These are phyloP conservation scores for Lepeophtheirus nordmannii DNA, from an alignment of 2,888 invertebrate genomes.

Conservation along the genomic window DNA sequence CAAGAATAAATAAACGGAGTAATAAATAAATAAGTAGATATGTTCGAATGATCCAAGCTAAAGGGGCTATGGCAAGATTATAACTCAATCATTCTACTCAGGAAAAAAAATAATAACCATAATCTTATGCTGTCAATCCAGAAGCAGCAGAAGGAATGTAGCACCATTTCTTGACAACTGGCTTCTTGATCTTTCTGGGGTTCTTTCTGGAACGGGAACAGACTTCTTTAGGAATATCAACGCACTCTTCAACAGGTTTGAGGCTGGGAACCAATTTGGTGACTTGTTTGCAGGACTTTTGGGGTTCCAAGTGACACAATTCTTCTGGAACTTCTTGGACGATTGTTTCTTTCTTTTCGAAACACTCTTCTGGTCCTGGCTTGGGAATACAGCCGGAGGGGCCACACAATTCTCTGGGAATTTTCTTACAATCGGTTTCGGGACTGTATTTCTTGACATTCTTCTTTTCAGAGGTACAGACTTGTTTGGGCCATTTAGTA, in stretches of 20 bases:
- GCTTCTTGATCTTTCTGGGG: not conserved
- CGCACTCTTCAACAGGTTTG: not conserved
- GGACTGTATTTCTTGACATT: slow-evolving; percentile 14
- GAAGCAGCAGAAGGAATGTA: slow-evolving; percentile 5
- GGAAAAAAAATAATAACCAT: no score
- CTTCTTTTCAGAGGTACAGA: slow-evolving; percentile 9
- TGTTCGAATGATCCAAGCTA: no score
- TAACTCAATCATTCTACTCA: no score
- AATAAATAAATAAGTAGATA: no score
- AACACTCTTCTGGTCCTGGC: slow-evolving; percentile 13
- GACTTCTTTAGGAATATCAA: slow-evolving; percentile 3
- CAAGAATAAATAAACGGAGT: no score
- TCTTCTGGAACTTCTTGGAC: slow-evolving; percentile 10
- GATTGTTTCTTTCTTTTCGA: slow-evolving; percentile 9
- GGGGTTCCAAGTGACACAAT: not conserved
- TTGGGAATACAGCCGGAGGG: not conserved
- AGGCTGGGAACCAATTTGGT: not conserved
- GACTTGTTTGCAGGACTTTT: slow-evolving; percentile 9
- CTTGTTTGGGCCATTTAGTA: slow-evolving; percentile 15
- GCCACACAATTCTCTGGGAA: slow-evolving; percentile 17
- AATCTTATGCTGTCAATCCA: not conserved
- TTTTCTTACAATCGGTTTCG: slow-evolving; percentile 9
- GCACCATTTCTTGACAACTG: slow-evolving; percentile 11
- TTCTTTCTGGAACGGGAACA: not conserved
- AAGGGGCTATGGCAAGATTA: no score